Evolutionary conservation across 2,888 invertebrate species (phyloP).

Genomic region (Sipha maydis): DNA sequence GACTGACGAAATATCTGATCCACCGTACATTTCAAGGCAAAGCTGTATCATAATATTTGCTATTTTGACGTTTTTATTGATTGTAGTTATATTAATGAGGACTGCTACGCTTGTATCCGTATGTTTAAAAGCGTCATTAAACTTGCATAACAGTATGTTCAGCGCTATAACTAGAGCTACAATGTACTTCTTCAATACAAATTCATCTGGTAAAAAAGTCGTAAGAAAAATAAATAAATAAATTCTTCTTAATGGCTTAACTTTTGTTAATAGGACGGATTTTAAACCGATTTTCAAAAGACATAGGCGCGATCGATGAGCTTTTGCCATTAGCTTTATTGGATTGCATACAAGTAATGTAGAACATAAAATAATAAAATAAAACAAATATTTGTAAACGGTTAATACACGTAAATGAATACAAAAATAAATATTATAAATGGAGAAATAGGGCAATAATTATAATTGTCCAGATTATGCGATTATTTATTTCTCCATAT

Average conservation of each 20-base stretch:
- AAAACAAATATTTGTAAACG: too few relatives aligned
- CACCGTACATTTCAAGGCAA: background rate
- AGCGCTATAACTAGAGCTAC: constrained; percentile 80
- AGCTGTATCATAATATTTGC: constrained; percentile 73
- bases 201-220: constrained; percentile 75
- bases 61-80: constrained; percentile 70
- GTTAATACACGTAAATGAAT: too few relatives aligned
- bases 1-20: background rate
- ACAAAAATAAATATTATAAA: too few relatives aligned
- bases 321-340: constrained; percentile 9
- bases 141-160: constrained; percentile 87
- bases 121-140: constrained; percentile 82
- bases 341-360: constrained; percentile 31
- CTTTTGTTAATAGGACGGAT: constrained; percentile 52
- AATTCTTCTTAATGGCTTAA: background rate
- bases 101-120: constrained; percentile 78
- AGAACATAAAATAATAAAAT: too few relatives aligned
- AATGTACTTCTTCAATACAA: constrained; percentile 88
- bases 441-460: too few relatives aligned
- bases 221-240: background rate
- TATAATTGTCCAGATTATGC: too few relatives aligned
- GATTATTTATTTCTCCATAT: too few relatives aligned
- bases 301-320: constrained; percentile 61
- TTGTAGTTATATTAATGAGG: constrained; percentile 72
- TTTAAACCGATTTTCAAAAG: constrained; percentile 63